These are phyloP conservation scores for Trichogramma dendrolimi DNA, from an alignment of 2,888 invertebrate species.

Conservation along the genomic window DNA sequence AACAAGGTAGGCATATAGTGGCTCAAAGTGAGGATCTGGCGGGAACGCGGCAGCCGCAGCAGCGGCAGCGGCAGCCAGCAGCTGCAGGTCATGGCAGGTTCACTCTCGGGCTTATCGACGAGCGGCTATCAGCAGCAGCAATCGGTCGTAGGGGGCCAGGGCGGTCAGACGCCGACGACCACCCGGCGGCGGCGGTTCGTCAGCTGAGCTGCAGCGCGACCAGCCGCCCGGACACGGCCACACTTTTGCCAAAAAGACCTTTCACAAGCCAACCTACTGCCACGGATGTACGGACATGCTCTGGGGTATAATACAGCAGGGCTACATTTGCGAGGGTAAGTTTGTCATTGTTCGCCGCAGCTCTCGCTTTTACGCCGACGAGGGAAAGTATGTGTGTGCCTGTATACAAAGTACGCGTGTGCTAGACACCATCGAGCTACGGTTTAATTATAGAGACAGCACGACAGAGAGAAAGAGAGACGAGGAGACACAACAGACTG, in stretches of 20 bases:
- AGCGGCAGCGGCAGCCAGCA: conserved; percentile 37
- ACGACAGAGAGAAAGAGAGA: neutral
- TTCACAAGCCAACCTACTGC: conserved; percentile 99
- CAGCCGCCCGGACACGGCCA: conserved; percentile 72
- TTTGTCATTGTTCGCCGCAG: neutral
- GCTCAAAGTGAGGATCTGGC: conserved; percentile 63
- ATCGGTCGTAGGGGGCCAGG: neutral
- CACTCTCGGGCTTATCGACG: neutral
- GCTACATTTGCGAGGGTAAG: conserved; percentile 98
- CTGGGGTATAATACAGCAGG: conserved; percentile 99
- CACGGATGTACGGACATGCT: conserved; percentile 99
- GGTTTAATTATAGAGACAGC: neutral
- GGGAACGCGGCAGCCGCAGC: conserved; percentile 59
- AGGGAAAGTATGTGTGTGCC: too few relatives aligned
- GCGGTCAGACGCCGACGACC: neutral
- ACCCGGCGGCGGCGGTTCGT: neutral
- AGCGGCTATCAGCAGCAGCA: neutral
- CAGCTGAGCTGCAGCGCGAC: too few relatives aligned
- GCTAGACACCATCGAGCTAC: neutral
- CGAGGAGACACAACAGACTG: too few relatives aligned
- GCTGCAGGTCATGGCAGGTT: conserved; percentile 44
- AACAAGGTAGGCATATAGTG: conserved; percentile 57
- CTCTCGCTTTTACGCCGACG: too few relatives aligned
- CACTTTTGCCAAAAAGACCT: conserved; percentile 99
- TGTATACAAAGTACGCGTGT: too few relatives aligned